These are phyloP conservation scores for Drosophila histrio DNA, from an alignment of 2,888 invertebrate species.

Conservation along the genomic window DNA sequence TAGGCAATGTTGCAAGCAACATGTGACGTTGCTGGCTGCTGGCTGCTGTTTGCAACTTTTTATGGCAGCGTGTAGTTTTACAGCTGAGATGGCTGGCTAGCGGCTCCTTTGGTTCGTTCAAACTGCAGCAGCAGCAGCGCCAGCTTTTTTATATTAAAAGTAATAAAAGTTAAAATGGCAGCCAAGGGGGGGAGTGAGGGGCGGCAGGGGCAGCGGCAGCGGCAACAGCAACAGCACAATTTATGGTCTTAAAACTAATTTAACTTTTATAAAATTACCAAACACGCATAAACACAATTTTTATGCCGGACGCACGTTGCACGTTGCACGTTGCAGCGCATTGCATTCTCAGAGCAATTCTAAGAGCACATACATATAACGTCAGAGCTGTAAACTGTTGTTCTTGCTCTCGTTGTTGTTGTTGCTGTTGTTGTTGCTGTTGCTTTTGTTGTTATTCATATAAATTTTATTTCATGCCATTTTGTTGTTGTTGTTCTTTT, in stretches of 20 bases:
- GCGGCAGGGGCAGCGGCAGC: not conserved
- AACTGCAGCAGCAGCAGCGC: conserved; percentile 35
- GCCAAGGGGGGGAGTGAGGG: conserved; percentile 5
- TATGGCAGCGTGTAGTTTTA: conserved; percentile 75
- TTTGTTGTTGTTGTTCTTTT: conserved; percentile 44
- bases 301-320: conserved; percentile 78
- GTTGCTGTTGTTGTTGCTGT: conserved; percentile 24
- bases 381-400: conserved; percentile 70
- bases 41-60: conserved; percentile 65
- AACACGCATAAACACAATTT: conserved; percentile 81
- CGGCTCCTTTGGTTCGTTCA: conserved; percentile 47
- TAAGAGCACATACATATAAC: conserved; percentile 9
- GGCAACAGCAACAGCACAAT: conserved; percentile 53
- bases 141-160: conserved; percentile 78
- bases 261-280: conserved; percentile 80
- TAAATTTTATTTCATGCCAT: conserved; percentile 78
- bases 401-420: conserved; percentile 40
- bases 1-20: conserved; percentile 53
- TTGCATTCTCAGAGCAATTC: conserved; percentile 39
- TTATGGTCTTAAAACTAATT: conserved; percentile 80
- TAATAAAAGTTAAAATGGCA: conserved; percentile 79
- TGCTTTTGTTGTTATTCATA: conserved; percentile 73
- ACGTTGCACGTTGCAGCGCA: conserved; percentile 54
- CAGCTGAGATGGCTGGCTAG: conserved; percentile 58
- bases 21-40: conserved; percentile 53